Evolutionary conservation across 2,888 invertebrate genomes (phyloP), one percentile per base, ranked within the genome.

Genomic region (Oscheius myriophilus): DNA sequence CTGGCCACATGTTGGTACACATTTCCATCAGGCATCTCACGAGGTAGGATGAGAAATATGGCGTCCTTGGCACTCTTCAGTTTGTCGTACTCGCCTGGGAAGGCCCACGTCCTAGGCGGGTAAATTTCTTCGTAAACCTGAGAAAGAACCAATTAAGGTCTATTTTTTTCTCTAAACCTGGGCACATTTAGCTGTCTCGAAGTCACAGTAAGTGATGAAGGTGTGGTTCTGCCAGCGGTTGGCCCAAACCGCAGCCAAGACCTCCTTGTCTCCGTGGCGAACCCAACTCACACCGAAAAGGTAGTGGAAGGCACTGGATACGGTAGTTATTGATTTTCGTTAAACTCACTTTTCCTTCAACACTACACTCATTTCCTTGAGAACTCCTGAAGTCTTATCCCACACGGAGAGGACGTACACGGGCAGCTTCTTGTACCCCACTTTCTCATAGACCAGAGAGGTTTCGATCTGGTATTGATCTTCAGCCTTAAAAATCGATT

Each of bases 221-320:
- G 95, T 93, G 67, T 93, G 90, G 88, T 96, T 96, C 89, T 96
- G 96, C 0, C 92, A 91, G 64, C 97, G 90, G 84, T 95, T 95
- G 81, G 95, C 89, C 96, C 96, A 97, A 14, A 94, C 92, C 39
- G 96, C 92, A 18, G 76, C 75, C 26, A 86, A 65, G 12, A 67
- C 61, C 82, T 79, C 76, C 12, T 73, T 52, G 2, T 73, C 76
- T 52, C 76, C 72, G 6, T 77, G 69, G 53, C 55, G 49, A 16
- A 84, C 57, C 83, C 82, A 85, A 21, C 72, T 75, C 14, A 80
- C 83, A 12, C 74, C 72, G 51, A 80, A 74, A 45, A 85, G 59
- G 64, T 85, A 86, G 46, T 76, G 79, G 63, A 71, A 76, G 26
- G 69, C 63, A 11, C 72, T 75, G 45, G 9, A 6, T 33, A 33